A percentile compares a stretch with the other conserved stretches of the same genome.
These are phyloP conservation scores for Brachirus orientalis DNA, from an alignment of 2,113 vertebrate species.

Conservation along the genomic window DNA sequence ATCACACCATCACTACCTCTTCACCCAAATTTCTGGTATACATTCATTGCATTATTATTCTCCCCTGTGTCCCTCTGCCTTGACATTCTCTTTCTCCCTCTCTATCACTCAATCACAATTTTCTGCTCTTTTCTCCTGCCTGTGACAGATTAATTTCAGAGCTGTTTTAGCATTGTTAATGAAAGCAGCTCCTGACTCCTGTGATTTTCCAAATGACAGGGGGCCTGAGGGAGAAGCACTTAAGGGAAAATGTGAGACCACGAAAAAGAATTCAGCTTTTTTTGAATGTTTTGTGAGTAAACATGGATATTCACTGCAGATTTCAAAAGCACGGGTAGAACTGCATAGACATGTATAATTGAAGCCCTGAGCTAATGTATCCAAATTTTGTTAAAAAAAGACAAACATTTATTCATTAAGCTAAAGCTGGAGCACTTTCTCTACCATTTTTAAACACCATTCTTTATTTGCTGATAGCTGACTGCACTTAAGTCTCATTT, in stretches of 20 bases:
- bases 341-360: too few species aligned
- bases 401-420: too few species aligned
- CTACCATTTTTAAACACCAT: too few species aligned
- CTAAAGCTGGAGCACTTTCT: too few species aligned
- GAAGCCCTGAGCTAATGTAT: too few species aligned
- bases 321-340: not conserved
- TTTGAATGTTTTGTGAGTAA: not conserved
- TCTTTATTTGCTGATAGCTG: too few species aligned
- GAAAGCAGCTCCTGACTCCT: constrained; percentile 21
- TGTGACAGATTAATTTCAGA: constrained; percentile 27
- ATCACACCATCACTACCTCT: not conserved
- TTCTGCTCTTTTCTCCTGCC: constrained; percentile 4
- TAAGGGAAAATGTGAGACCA: not conserved
- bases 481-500: too few species aligned
- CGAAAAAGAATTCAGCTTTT: not conserved
- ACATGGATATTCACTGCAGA: not conserved
- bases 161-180: constrained; percentile 32
- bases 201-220: constrained; percentile 8
- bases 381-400: too few species aligned
- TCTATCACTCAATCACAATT: constrained; percentile 17
- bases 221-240: not conserved
- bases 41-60: constrained; percentile 20
- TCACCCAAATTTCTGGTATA: not conserved
- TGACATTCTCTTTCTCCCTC: not conserved
- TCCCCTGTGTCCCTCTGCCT: not conserved